Percentiles rank a stretch among this genome's conserved stretches.
phyloP scores from a whole-genome alignment of 2,797 vertebrate species.

The Sebastes taczanowskii region DNA sequence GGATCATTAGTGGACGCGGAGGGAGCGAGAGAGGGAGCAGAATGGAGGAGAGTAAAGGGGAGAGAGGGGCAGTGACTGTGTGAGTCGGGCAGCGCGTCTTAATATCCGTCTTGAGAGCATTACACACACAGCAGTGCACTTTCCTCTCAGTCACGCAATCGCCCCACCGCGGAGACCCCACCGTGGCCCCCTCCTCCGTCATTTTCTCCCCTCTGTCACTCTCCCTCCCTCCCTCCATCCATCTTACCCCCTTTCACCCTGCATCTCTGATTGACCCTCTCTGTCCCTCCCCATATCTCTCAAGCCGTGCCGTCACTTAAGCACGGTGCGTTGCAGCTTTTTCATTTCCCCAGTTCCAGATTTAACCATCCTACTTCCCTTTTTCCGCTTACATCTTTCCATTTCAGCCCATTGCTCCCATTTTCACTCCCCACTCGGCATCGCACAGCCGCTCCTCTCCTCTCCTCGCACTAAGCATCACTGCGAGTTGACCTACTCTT shows the following conservation, averaged over 20 bases:
- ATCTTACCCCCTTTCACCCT: slow-evolving; percentile 42
- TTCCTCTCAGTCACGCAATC: slow-evolving; percentile 82
- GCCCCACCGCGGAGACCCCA: slow-evolving; percentile 60
- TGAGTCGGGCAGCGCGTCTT: slow-evolving; percentile 64
- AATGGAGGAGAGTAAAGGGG: slow-evolving; percentile 61
- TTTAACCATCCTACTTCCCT: slow-evolving; percentile 44
- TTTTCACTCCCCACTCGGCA: slow-evolving; percentile 50
- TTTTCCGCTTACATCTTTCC: slow-evolving; percentile 38
- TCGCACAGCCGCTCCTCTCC: slow-evolving; percentile 37
- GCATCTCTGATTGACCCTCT: slow-evolving; percentile 60
- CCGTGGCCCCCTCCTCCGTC: slow-evolving; percentile 46
- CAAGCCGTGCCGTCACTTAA: slow-evolving; percentile 60
- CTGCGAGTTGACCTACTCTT: slow-evolving; percentile 70
- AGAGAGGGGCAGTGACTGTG: slow-evolving; percentile 62
- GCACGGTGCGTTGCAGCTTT: slow-evolving; percentile 44
- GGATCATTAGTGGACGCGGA: slow-evolving; percentile 83
- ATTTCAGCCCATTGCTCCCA: slow-evolving; percentile 56
- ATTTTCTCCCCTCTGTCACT: slow-evolving; percentile 54
- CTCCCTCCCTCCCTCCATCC: slow-evolving; percentile 38
- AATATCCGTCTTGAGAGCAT: slow-evolving; percentile 85
- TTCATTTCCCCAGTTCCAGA: slow-evolving; percentile 47
- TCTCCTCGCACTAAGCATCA: slow-evolving; percentile 49
- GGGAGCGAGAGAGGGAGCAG: slow-evolving; percentile 65
- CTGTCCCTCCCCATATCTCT: slow-evolving; percentile 50
- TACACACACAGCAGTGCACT: slow-evolving; percentile 80